Base-by-base conservation (phyloP, 2,888 invertebrate genomes). In the Drosophila emarginata region DNA sequence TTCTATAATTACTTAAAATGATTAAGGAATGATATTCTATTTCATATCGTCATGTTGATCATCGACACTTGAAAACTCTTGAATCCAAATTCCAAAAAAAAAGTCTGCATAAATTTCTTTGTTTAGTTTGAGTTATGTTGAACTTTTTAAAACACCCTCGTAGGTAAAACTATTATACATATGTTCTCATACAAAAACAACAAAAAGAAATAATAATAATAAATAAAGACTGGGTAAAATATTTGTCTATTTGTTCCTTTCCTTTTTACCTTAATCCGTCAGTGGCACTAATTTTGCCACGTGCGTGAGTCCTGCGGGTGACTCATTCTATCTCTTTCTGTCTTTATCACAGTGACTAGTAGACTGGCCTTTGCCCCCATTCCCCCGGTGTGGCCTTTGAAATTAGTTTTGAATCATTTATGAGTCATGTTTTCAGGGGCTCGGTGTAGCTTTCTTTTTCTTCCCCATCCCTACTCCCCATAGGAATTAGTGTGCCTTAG, bases 401-500 rank as follows among this genome's bases (percentile, higher is more conserved):
- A 85, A 85, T 85, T 88, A 87, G 76, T 88, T 88, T 85, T 85
- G 81, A 88, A 85, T 88, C 81, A 88, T 85, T 85, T 87, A 88
- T 85, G 85, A 85, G 88, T 87, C 85, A 88, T 88, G 87, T 74
- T 86, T 80, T 83, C 26, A 36, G 54, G 15, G 64, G 37, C 45
- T 45, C 45, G 45, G 45, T 45, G 45, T 45, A 45, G 18, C 45
- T 45, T 45, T 45, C 40, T 15, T 15, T 45, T 18, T 9, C 40
- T 18, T 15, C 18, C 18, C 15, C 9, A n/a, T 15, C 18, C 72
- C 61, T 53, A n/a, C 36, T 26, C 58, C 50, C 21, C 51, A 61
- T 70, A 61, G 61, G 68, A 61, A 64, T 67, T 62, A 69, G 68
- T 58, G 51, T 71, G 63, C 71, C 71, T 58, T 53, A 4, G 50